Evolutionary conservation across 2,797 vertebrate genomes (phyloP).

Genomic region (Acanthurus lineatus): DNA sequence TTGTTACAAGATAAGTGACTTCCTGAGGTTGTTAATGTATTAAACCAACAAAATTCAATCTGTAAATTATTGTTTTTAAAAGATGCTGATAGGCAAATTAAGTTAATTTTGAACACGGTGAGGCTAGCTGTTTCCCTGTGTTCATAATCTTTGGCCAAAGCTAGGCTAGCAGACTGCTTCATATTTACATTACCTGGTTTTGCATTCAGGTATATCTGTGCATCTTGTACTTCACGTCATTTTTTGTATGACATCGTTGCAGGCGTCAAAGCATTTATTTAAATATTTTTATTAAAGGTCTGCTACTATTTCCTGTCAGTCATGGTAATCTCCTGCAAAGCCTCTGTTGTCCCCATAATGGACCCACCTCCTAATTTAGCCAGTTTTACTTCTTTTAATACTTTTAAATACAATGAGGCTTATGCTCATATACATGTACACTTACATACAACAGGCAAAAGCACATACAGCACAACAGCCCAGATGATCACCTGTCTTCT

Average conservation of each 20-base stretch:
- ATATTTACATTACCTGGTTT: too few species aligned
- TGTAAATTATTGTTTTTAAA: too few species aligned
- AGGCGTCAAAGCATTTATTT: not conserved
- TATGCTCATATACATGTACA: not conserved
- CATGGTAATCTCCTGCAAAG: not conserved
- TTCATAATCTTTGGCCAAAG: too few species aligned
- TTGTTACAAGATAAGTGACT: not conserved
- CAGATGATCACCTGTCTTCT: constrained; percentile 73
- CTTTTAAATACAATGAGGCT: not conserved
- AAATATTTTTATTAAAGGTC: not conserved
- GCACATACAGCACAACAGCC: not conserved
- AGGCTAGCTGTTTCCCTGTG: too few species aligned
- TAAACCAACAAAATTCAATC: too few species aligned
- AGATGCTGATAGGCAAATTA: too few species aligned
- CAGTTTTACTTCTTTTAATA: not conserved
- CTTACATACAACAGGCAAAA: not conserved
- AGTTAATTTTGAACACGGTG: too few species aligned
- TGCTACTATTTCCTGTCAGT: too few species aligned
- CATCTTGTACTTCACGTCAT: not conserved
- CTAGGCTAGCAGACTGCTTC: too few species aligned
- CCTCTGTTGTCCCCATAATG: not conserved
- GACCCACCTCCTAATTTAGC: not conserved
- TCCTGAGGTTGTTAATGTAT: not conserved
- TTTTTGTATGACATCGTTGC: not conserved
- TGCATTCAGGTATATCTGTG: too few species aligned